Percentiles rank a stretch among this genome's conserved stretches.
phyloP scores from a whole-genome alignment of 2,797 vertebrate species.

The Myoxocephalus aenaeus region DNA sequence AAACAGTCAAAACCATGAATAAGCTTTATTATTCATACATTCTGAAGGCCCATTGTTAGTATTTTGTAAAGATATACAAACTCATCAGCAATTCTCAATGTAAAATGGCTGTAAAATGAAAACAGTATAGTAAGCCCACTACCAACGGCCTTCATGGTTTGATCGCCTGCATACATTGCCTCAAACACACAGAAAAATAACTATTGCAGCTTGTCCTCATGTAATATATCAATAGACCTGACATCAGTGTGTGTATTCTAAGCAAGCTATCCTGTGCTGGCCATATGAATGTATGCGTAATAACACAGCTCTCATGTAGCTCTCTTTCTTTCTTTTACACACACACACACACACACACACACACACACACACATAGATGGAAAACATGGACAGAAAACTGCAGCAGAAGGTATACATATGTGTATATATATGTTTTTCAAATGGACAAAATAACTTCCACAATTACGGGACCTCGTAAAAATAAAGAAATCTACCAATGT shows the following conservation, averaged over 20 bases:
- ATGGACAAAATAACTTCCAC: slow-evolving; percentile 2
- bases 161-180: slow-evolving; percentile 42
- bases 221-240: slow-evolving; percentile 73
- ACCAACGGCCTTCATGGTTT: slow-evolving; percentile 45
- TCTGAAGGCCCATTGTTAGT: background rate
- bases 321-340: background rate
- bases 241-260: slow-evolving; percentile 61
- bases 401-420: too few relatives aligned
- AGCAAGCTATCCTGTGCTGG: slow-evolving; percentile 52
- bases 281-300: slow-evolving; percentile 42
- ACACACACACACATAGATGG: background rate
- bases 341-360: background rate
- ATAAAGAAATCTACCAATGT: slow-evolving; percentile 31
- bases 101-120: slow-evolving; percentile 29
- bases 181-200: slow-evolving; percentile 24
- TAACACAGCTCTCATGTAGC: too few relatives aligned
- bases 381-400: too few relatives aligned
- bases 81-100: background rate
- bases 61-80: slow-evolving; percentile 1
- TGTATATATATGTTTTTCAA: background rate
- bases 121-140: slow-evolving; percentile 11
- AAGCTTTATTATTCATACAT: background rate
- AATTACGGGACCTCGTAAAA: slow-evolving; percentile 20
- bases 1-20: slow-evolving; percentile 9
- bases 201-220: background rate